Conservation (phyloP, 1,140 invertebrate species). For the Apis florea region DNA sequence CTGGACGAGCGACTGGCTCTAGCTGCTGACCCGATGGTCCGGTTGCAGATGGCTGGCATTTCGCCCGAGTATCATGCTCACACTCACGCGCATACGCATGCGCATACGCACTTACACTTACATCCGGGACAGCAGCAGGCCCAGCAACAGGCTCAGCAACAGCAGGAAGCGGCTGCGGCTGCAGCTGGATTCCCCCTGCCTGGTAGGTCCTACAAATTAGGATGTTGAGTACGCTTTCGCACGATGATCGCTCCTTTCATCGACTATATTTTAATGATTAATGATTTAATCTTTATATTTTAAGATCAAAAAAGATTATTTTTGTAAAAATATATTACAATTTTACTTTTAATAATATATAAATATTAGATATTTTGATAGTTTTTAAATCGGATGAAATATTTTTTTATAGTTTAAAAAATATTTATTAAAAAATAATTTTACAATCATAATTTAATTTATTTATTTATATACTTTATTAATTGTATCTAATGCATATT, state of each 20-base stretch:
- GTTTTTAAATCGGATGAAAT: not conserved
- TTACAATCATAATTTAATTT: not conserved
- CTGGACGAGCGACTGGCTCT: slow-evolving; percentile 86
- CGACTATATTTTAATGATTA: too few relatives aligned
- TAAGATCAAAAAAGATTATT: not conserved
- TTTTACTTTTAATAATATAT: not conserved
- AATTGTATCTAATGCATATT: too few relatives aligned
- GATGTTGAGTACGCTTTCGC: slow-evolving; percentile 61
- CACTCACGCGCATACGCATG: slow-evolving; percentile 93
- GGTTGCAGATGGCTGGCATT: slow-evolving; percentile 92
- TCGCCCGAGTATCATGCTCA: slow-evolving; percentile 90
- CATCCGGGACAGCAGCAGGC: slow-evolving; percentile 91
- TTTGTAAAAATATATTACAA: not conserved
- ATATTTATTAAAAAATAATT: too few relatives aligned
- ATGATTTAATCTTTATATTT: not conserved
- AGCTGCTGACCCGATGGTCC: slow-evolving; percentile 88
- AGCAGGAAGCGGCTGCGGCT: slow-evolving; percentile 79
- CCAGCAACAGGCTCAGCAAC: slow-evolving; percentile 84
- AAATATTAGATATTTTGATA: slow-evolving; percentile 4
- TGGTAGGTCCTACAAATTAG: slow-evolving; percentile 79
- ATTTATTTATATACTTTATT: not conserved
- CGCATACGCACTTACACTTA: slow-evolving; percentile 94
- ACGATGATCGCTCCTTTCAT: slow-evolving; percentile 39
- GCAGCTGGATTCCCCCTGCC: slow-evolving; percentile 83
- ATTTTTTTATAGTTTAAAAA: not conserved